These are phyloP conservation scores for Microctenopoma steveboyesi DNA, from an alignment of 2,797 vertebrate species.

Conservation along the genomic window DNA sequence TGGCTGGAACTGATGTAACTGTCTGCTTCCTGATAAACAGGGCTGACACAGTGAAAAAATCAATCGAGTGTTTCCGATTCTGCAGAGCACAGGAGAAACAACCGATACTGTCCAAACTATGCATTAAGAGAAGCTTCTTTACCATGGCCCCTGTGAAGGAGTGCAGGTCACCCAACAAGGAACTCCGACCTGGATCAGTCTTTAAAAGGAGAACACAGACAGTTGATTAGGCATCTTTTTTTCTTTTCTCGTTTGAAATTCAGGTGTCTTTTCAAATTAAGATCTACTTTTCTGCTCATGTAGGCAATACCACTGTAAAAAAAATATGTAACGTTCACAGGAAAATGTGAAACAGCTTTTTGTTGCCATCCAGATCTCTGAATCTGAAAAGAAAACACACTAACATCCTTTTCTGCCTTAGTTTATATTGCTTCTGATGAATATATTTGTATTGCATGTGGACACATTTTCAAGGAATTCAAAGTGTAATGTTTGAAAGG, in stretches of 20 bases:
- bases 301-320: not conserved
- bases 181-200: conserved; percentile 65
- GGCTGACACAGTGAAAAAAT: conserved; percentile 66
- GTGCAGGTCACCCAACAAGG: conserved; percentile 70
- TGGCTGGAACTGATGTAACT: conserved; percentile 33
- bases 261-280: not conserved
- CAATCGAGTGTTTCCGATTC: conserved; percentile 70
- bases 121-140: conserved; percentile 43
- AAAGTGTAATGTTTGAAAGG: not conserved
- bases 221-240: not conserved
- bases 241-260: not conserved
- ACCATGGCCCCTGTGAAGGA: conserved; percentile 84
- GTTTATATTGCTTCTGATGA: not conserved
- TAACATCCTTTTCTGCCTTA: not conserved
- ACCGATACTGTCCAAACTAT: conserved; percentile 23
- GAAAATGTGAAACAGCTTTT: not conserved
- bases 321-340: not conserved
- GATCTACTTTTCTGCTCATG: not conserved
- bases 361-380: not conserved
- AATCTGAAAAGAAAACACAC: not conserved
- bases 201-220: conserved; percentile 42
- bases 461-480: not conserved
- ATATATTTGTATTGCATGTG: not conserved
- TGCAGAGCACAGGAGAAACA: conserved; percentile 30
- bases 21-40: conserved; percentile 62